These are phyloP conservation scores for Onychostoma macrolepis DNA, from an alignment of 2,113 vertebrate genomes.

Conservation along the genomic window DNA sequence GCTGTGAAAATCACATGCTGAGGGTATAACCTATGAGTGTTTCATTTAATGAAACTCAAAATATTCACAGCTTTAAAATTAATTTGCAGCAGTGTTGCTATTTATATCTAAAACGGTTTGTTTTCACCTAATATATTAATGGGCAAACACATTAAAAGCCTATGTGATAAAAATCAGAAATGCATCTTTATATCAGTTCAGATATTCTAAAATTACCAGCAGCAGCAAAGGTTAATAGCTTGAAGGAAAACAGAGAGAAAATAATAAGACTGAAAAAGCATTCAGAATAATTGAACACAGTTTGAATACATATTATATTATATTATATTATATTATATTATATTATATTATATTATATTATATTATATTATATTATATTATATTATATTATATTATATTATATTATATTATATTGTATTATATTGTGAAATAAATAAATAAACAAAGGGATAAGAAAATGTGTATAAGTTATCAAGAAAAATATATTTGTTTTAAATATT, in stretches of 20 bases:
- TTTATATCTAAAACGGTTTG: not conserved
- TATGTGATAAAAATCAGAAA: too few species aligned
- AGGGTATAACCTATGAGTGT: not conserved
- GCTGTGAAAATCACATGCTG: constrained; percentile 12
- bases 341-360: not conserved
- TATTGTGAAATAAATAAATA: too few species aligned
- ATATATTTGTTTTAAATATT: too few species aligned
- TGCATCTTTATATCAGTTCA: too few species aligned
- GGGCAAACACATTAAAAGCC: not conserved
- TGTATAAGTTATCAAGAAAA: too few species aligned
- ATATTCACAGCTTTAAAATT: not conserved
- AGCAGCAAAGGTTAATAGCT: too few species aligned
- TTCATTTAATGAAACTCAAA: not conserved
- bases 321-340: not conserved
- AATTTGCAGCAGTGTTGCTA: not conserved
- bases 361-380: not conserved
- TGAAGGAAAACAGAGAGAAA: too few species aligned
- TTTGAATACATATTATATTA: not conserved
- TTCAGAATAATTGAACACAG: too few species aligned
- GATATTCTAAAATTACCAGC: too few species aligned
- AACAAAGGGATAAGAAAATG: too few species aligned
- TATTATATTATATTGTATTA: not conserved
- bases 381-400: not conserved
- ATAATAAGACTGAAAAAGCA: too few species aligned
- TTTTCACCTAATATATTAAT: not conserved